Conservation (phyloP, 2,113 vertebrate species). For the Sclerurus mexicanus region DNA sequence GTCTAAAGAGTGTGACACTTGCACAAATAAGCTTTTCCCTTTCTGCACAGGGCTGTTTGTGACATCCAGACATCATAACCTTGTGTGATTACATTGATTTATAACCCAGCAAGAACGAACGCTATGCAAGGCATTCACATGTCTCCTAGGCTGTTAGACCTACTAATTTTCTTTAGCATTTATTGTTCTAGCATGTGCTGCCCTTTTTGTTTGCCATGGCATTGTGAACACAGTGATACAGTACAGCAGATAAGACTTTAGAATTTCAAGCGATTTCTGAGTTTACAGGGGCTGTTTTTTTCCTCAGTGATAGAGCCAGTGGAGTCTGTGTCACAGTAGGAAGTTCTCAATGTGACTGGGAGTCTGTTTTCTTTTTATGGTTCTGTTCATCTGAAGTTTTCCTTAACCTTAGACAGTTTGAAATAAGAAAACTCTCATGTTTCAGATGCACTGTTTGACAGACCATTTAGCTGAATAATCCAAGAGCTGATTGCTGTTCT, state of each 20-base stretch:
- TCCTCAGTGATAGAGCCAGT: neutral
- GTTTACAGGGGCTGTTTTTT: neutral
- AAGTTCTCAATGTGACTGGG: slow-evolving; percentile 9
- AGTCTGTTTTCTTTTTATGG: slow-evolving; percentile 12
- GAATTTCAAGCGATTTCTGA: slow-evolving; percentile 3
- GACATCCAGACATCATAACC: neutral
- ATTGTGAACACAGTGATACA: neutral
- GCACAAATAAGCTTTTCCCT: slow-evolving; percentile 16
- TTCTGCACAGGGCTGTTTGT: neutral
- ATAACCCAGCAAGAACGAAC: neutral
- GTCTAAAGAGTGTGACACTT: neutral
- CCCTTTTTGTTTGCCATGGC: neutral
- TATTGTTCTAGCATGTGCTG: slow-evolving; percentile 21
- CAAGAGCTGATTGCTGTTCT: neutral
- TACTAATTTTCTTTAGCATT: slow-evolving; percentile 37
- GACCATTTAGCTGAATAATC: neutral
- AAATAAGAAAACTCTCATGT: neutral
- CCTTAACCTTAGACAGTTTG: neutral
- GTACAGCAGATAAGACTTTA: neutral
- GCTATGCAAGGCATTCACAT: slow-evolving; percentile 30
- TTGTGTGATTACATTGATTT: slow-evolving; percentile 36
- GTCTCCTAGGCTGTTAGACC: slow-evolving; percentile 9
- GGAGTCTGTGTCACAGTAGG: neutral
- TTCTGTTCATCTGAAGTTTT: slow-evolving; percentile 5
- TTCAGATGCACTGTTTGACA: neutral